Evolutionary conservation across 2,888 invertebrate genomes (phyloP), one percentile per base, ranked within the genome.

Genomic region (Phengaris arion): DNA sequence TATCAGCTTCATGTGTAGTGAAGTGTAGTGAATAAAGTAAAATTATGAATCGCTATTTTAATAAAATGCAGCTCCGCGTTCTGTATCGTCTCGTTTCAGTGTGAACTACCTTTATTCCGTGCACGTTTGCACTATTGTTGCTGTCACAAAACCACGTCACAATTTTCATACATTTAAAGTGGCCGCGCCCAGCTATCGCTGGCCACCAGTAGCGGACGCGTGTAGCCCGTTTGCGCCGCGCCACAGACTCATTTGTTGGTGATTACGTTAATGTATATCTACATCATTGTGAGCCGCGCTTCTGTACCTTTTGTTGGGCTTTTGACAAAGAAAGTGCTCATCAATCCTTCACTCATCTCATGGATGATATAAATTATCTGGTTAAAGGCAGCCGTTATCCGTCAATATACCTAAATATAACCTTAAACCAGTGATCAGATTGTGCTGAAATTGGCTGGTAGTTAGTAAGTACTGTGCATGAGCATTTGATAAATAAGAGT

Each of bases 191-290:
- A 6, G 46, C 46, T 46, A 15, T 57, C 57, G 15, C 57, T 7
- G 57, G 46, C 46, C 46, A 46, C 46, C 46, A 46, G 46, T 46
- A 46, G 46, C 46, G 46, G 46, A 6, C 46, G 46, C 46, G 57
- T 15, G 15, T 57, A 6, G 57, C 15, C 6, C 2, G 5, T 35
- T 45, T 48, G 51, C 12, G 6, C 48, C 6, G 10, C 48, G 35
- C 35, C 51, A 15, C 70, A n/a, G 15, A 51, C 51, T 52, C 70
- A 72, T 22, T 22, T 35, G 22, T 15, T 13, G 35, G 35, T 54
- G 52, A 72, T 72, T 72, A 72, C 70, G 52, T 6, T 72, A 72
- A 72, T 72, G n/a, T n/a, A n/a, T 52, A 52, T 22, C 70, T 15
- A 12, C 52, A 51, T 51, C 22, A 52, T 15, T 35, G 10, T 64